A percentile compares a stretch with the other conserved stretches of the same genome.
Evolutionary conservation across 35 echinoderm and acorn worm genomes (phyloP).

Genomic region (Heliocidaris erythrogramma): DNA sequence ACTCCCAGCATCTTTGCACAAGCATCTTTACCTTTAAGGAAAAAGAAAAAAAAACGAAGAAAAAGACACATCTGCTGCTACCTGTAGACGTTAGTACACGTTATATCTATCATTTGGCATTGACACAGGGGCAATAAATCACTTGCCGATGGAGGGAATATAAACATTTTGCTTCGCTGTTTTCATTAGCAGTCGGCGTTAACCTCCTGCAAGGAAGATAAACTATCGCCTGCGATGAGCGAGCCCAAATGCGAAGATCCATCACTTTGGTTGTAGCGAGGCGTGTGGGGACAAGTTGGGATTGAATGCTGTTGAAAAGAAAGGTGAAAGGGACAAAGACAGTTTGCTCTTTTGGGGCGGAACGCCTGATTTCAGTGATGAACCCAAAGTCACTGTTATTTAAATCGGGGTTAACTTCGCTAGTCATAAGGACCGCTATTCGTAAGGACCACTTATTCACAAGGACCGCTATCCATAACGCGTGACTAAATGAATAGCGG

Average conservation of each 20-base stretch:
- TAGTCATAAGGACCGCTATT: too few species aligned
- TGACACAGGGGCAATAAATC: slow-evolving; percentile 15
- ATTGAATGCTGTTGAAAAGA: background rate
- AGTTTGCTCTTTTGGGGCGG: background rate
- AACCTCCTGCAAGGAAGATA: background rate
- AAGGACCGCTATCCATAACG: too few species aligned
- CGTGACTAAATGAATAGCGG: too few species aligned
- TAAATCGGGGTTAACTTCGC: too few species aligned
- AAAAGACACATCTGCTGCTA: background rate
- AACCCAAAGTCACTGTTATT: too few species aligned
- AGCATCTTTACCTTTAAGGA: background rate
- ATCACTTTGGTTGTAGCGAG: background rate
- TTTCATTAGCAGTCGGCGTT: slow-evolving; percentile 22
- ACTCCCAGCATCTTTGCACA: too few species aligned
- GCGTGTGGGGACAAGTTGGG: background rate
- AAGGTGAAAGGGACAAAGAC: background rate
- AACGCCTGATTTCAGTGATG: background rate
- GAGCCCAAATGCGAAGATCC: background rate
- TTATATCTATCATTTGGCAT: background rate
- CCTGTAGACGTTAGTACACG: background rate
- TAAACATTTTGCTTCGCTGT: slow-evolving; percentile 42
- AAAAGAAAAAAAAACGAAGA: background rate
- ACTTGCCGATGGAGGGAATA: background rate
- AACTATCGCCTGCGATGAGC: slow-evolving; percentile 9
- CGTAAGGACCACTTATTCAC: too few species aligned